A percentile compares a stretch with the other conserved stretches of the same genome.
These are phyloP conservation scores for Dysidea cf. avara DNA, from an alignment of 37 sponge, comb jelly and placozoan species.

Conservation along the genomic window DNA sequence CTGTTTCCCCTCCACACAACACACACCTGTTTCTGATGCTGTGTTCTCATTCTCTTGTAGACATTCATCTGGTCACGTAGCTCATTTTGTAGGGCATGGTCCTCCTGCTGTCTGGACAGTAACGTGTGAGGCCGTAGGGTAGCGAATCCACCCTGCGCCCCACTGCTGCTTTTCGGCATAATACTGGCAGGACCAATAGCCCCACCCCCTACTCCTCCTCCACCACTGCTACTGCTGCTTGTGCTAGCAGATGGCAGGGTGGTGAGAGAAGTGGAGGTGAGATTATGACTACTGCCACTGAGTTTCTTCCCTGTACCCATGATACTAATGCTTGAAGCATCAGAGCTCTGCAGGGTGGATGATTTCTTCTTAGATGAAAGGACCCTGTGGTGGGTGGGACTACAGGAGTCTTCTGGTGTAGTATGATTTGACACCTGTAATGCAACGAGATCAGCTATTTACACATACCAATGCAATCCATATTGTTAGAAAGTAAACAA, in stretches of 20 bases:
- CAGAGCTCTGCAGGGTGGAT: too few species aligned
- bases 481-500: too few species aligned
- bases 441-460: not conserved
- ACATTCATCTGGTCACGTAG: slow-evolving; percentile 93
- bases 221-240: slow-evolving; percentile 2
- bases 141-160: slow-evolving; percentile 65
- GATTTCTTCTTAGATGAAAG: too few species aligned
- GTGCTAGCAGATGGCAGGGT: too few species aligned
- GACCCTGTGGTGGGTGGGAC: too few species aligned
- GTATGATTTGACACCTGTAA: too few species aligned
- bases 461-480: too few species aligned
- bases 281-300: too few species aligned
- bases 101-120: slow-evolving; percentile 82
- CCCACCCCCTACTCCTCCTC: not conserved
- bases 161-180: too few species aligned
- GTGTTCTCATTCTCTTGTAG: slow-evolving; percentile 95
- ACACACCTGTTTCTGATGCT: slow-evolving; percentile 87
- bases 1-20: slow-evolving; percentile 2
- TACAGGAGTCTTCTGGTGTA: too few species aligned
- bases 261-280: not conserved
- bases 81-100: slow-evolving; percentile 85
- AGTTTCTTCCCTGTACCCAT: too few species aligned
- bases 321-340: too few species aligned
- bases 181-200: not conserved
- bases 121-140: slow-evolving; percentile 85